Percentiles rank a stretch among this genome's conserved stretches.
Evolutionary conservation across 2,797 vertebrate genomes (phyloP).

Genomic region (Ficedula albicollis): DNA sequence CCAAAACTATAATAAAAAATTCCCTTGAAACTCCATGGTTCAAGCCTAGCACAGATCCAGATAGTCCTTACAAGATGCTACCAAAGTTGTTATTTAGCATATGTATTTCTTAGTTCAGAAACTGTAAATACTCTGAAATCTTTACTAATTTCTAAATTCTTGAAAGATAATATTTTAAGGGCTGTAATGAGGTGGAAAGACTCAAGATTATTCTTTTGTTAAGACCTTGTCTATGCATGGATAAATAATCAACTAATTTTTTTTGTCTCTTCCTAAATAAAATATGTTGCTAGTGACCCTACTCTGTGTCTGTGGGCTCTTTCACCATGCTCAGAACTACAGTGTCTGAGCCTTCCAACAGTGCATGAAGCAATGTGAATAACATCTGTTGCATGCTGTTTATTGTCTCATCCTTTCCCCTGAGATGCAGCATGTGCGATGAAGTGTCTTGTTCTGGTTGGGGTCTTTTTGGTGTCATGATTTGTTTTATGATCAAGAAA

Average conservation of each 20-base stretch:
- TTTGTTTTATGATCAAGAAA: constrained; percentile 9
- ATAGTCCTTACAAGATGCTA: constrained; percentile 20
- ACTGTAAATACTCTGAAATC: background rate
- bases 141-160: background rate
- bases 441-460: background rate
- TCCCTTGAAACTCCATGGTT: constrained; percentile 22
- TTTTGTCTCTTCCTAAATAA: background rate
- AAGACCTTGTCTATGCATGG: background rate
- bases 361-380: background rate
- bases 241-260: background rate
- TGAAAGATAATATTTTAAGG: background rate
- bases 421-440: constrained; percentile 17
- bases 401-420: constrained; percentile 31
- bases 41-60: constrained; percentile 2
- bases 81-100: background rate
- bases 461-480: fast-evolving
- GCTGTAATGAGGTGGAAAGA: background rate
- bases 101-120: background rate
- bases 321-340: background rate
- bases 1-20: constrained; percentile 50
- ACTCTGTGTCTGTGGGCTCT: background rate
- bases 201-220: background rate
- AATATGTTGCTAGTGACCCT: background rate
- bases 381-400: constrained; percentile 23
- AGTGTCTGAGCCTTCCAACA: background rate